These are phyloP conservation scores for Agrotis segetum DNA, from an alignment of 2,888 invertebrate species.

Conservation along the genomic window DNA sequence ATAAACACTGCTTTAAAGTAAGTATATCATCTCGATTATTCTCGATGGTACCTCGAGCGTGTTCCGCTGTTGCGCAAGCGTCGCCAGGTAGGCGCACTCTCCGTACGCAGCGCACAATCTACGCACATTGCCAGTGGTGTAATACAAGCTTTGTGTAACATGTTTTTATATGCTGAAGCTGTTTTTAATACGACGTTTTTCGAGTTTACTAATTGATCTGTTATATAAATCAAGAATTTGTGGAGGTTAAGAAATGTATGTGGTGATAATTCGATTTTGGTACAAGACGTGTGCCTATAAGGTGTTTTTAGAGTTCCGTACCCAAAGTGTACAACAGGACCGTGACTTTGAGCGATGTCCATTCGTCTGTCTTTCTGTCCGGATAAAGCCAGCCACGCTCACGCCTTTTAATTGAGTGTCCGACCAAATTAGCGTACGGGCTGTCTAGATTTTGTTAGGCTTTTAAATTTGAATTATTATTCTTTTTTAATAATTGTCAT, in stretches of 20 bases:
- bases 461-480: too few relatives aligned
- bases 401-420: too few relatives aligned
- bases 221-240: slow-evolving; percentile 38
- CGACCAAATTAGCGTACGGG: too few relatives aligned
- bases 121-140: slow-evolving; percentile 40
- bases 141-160: slow-evolving; percentile 46
- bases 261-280: neutral
- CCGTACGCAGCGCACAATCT: slow-evolving; percentile 33
- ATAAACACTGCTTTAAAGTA: slow-evolving; percentile 22
- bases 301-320: too few relatives aligned
- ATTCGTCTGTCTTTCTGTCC: too few relatives aligned
- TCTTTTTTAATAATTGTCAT: too few relatives aligned
- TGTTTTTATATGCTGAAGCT: slow-evolving; percentile 45
- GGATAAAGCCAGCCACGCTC: too few relatives aligned
- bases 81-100: slow-evolving; percentile 56
- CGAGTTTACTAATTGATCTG: slow-evolving; percentile 23
- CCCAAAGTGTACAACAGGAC: too few relatives aligned
- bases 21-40: slow-evolving; percentile 17
- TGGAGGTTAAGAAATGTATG: neutral
- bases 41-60: slow-evolving; percentile 16
- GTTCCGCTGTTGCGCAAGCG: slow-evolving; percentile 53
- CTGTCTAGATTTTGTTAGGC: too few relatives aligned
- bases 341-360: too few relatives aligned
- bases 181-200: slow-evolving; percentile 46
- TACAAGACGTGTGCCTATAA: neutral